Evolutionary conservation across 2,888 invertebrate genomes (phyloP), one percentile per base, ranked within the genome.

Genomic region (Meiosimyza platycephala): DNA sequence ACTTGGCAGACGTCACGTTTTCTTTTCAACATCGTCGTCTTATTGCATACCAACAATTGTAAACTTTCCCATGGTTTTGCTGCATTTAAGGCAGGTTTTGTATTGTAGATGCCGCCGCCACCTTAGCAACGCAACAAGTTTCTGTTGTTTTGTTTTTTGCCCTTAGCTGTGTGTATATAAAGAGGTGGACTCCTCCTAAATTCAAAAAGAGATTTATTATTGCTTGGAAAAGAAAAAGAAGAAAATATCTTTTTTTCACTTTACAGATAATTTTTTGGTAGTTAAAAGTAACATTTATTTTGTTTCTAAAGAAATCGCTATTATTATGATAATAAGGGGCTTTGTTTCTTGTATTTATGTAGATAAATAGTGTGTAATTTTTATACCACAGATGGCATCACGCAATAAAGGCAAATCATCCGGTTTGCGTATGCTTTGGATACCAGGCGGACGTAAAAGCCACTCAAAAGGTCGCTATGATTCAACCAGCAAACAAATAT

Each of bases 351-450:
- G 71, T 69, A 28, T 48, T 68, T 33, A 47, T 28, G 18, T 57
- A 66, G 57, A 13, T 6, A 47, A 68, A 48, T 28, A 28, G 28
- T 28, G 28, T 59, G 40, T 52, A 72, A 73, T 71, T 64, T 74
- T 73, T 75, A 76, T 72, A 76, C 66, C 72, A 70, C 73, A 84
- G 82, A 86, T 85, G 85, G 79, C 85, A 75, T 83, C 81, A 73
- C 79, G 79, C 76, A 82, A 80, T 75, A 85, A 84, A 80, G 79
- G 78, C 70, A 83, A 83, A 70, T 72, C 81, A 70, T 79, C 80
- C 70, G 85, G 85, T 72, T 78, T 87, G 77, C 85, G 85, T 71
- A 81, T 85, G 57, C 80, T 87, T 71, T 87, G 87, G 87, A 86
- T 87, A 81, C 87, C 87, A 70, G 86, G 84, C 47, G 76, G 85